Conservation (phyloP, 2,888 invertebrate species). For the Drosophila demipolita region DNA sequence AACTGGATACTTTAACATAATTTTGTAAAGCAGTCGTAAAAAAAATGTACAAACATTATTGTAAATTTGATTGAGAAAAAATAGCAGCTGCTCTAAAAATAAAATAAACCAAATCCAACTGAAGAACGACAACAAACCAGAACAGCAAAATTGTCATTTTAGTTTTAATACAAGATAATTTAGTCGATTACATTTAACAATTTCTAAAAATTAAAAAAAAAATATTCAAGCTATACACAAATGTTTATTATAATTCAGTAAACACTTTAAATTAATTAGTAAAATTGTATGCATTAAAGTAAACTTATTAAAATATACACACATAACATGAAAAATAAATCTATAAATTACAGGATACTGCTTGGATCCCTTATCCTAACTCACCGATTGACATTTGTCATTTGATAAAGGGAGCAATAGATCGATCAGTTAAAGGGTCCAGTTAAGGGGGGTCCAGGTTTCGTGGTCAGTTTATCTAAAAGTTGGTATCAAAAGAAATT, state of each 20-base stretch:
- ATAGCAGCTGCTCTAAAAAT: constrained; percentile 31
- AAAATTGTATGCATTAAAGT: constrained; percentile 67
- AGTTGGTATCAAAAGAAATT: constrained; percentile 14
- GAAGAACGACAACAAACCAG: constrained; percentile 32
- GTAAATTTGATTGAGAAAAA: constrained; percentile 32
- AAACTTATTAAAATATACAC: constrained; percentile 46
- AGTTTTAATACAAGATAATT: constrained; percentile 55
- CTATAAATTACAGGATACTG: constrained; percentile 21
- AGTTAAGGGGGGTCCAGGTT: constrained; percentile 6
- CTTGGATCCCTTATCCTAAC: constrained; percentile 12
- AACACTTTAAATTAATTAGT: constrained; percentile 67
- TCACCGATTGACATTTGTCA: constrained; percentile 9
- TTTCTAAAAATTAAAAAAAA: constrained; percentile 28
- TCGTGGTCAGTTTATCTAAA: constrained; percentile 27
- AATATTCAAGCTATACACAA: constrained; percentile 41
- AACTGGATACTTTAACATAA: constrained; percentile 40
- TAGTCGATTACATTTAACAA: constrained; percentile 45
- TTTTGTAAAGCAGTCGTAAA: constrained; percentile 37
- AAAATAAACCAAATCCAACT: constrained; percentile 16
- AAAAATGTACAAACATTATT: constrained; percentile 38
- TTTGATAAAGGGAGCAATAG: constrained; percentile 6
- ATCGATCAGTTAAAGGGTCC: not conserved
- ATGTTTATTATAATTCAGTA: constrained; percentile 62
- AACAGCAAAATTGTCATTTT: constrained; percentile 68
- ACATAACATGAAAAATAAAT: constrained; percentile 17